A percentile compares a stretch with the other conserved stretches of the same genome.
Evolutionary conservation across 2,888 invertebrate genomes (phyloP).

Genomic region (Polietes domitor): DNA sequence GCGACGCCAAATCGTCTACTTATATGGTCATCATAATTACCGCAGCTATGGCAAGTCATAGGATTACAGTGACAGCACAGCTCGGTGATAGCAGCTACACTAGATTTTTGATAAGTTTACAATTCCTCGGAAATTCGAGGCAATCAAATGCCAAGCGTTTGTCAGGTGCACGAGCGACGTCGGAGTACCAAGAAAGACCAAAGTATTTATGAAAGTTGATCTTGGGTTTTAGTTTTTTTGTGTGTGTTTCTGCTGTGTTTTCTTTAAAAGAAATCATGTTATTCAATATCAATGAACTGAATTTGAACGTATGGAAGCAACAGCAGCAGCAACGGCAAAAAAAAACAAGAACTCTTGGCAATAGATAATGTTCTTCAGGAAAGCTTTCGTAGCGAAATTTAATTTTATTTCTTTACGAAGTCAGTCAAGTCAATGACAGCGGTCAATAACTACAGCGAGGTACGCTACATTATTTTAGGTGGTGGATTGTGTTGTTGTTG

Average conservation of each 20-base stretch:
- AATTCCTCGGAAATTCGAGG: conserved; percentile 54
- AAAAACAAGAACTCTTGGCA: conserved; percentile 16
- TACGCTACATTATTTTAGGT: no score
- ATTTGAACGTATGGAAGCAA: not conserved
- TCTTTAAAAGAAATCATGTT: not conserved
- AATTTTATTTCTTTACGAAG: not conserved
- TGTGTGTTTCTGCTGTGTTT: not conserved
- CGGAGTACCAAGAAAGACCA: not conserved
- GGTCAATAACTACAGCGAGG: no score
- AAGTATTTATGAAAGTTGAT: conserved; percentile 61
- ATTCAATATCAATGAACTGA: conserved; percentile 31
- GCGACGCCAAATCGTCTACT: conserved; percentile 64
- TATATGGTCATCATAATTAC: conserved; percentile 63
- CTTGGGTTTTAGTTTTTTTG: conserved; percentile 1
- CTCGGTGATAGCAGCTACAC: not conserved
- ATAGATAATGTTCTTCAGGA: conserved; percentile 1
- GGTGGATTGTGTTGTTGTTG: no score
- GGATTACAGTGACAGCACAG: conserved; percentile 35
- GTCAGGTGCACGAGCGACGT: not conserved
- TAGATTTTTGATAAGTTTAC: conserved; percentile 54
- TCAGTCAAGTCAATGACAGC: no score
- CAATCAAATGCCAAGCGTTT: conserved; percentile 13
- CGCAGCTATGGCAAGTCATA: conserved; percentile 8
- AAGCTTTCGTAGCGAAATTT: not conserved
- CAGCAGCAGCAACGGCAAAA: not conserved